Base-by-base conservation (phyloP, 2,113 vertebrate genomes). In the Corythornis vintsioides region DNA sequence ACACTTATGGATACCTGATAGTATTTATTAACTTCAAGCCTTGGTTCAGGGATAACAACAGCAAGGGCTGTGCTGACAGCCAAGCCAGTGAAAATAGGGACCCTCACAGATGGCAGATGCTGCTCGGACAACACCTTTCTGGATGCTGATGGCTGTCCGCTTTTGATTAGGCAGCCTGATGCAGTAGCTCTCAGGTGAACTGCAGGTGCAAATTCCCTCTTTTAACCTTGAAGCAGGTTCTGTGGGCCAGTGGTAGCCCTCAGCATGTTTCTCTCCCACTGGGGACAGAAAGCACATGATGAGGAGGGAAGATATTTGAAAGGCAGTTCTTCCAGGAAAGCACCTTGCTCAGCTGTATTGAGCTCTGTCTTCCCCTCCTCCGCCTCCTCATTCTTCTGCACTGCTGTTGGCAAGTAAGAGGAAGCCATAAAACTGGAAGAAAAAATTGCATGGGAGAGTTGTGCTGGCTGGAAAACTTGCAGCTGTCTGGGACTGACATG, bases 241-340 rank as follows among this genome's bases (percentile, higher is more conserved):
- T 20, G 9, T 56, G 35, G 33, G 26, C 11, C n/a, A 56, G 48
- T n/a, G 13, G 25, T 86, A 38, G 21, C 31, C 56, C 19, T 40
- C 38, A 53, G 42, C 38, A 21, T 19, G 28, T 8, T 66, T 24
- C 7, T 90, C 10, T 86, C 29, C 56, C 45, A 40, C 10, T 0
- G 1, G 33, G 38, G 53, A 48, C 1, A 1, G n/a, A 69, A 91
- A 88, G 26, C 0, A 1, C 9, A 0, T 38, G 35, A 53, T 33
- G 35, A 73, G 21, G 7, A 45, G 5, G 4, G 18, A 89, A 80
- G 38, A 31, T 2, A 13, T n/a, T 59, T 67, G 52, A 88, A 63
- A 43, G n/a, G 29, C 25, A 52, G 5, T 60, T 71, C 31, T 77
- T 69, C 26, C 47, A 52, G 48, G n/a, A 67, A 24, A 81, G 11